Percentiles rank a stretch among this genome's conserved stretches.
phyloP scores from a whole-genome alignment of 2,113 vertebrate genomes.

The Crypturellus undulatus region DNA sequence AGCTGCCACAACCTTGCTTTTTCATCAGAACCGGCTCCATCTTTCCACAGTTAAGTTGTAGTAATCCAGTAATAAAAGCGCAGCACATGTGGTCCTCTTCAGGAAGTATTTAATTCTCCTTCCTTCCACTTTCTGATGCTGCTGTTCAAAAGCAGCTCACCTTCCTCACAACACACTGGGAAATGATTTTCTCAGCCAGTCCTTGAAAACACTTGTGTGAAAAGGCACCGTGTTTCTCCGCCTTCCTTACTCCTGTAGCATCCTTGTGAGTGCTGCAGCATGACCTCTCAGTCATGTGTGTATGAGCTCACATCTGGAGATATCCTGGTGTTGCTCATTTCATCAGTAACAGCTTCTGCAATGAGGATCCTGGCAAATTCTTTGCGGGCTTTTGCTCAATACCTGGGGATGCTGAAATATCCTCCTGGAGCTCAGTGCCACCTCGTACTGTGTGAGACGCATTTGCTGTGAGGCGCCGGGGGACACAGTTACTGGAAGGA shows the following conservation, averaged over 20 bases:
- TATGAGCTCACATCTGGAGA: conserved; percentile 9
- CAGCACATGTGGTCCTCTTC: not conserved
- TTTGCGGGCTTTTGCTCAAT: not conserved
- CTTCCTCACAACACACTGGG: not conserved
- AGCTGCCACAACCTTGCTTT: not conserved
- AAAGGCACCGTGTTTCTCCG: conserved; percentile 70
- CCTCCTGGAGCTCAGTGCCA: not conserved
- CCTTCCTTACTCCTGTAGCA: not conserved
- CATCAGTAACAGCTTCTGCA: not conserved
- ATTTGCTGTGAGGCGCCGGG: not conserved
- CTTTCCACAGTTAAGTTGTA: not conserved
- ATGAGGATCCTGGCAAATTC: not conserved
- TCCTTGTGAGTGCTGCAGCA: not conserved
- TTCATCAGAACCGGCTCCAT: not conserved
- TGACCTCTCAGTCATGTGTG: not conserved
- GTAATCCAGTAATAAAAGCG: not conserved
- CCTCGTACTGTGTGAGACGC: not conserved
- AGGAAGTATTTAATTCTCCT: not conserved
- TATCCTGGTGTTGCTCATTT: not conserved
- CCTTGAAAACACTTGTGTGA: conserved; percentile 43
- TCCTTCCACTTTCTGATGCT: not conserved
- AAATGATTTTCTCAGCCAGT: not conserved
- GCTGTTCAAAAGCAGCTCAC: not conserved
- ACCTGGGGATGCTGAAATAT: not conserved
- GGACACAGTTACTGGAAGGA: conserved; percentile 43